These are phyloP conservation scores for Agrochola circellaris DNA, from an alignment of 2,888 invertebrate genomes.

Conservation along the genomic window DNA sequence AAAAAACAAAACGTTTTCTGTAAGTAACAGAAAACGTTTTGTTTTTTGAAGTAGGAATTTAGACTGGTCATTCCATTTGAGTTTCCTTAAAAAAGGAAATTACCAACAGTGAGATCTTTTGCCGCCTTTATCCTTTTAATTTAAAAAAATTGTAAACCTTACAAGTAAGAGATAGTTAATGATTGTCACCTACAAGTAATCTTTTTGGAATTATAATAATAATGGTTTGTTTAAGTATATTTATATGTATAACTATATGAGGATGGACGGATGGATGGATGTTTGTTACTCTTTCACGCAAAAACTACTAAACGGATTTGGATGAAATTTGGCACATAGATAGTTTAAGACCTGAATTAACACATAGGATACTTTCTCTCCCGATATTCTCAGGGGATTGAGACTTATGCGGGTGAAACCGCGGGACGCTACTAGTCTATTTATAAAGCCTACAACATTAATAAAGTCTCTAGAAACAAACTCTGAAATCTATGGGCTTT, in stretches of 20 bases:
- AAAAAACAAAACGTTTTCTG: no score
- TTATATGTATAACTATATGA: neutral
- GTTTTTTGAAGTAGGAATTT: neutral
- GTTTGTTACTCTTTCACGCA: no score
- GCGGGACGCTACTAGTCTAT: neutral
- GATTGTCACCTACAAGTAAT: neutral
- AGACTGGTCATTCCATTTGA: neutral
- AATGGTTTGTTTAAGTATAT: neutral
- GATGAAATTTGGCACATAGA: no score
- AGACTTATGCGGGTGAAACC: no score
- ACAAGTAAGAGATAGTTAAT: neutral
- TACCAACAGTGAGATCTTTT: neutral
- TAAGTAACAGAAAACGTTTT: neutral
- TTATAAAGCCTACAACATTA: neutral
- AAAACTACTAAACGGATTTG: no score
- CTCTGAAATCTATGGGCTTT: conserved; percentile 9
- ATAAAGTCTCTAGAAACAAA: neutral
- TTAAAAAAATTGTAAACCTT: neutral
- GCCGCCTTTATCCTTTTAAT: neutral
- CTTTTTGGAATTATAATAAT: neutral
- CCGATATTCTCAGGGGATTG: no score
- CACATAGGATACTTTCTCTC: no score
- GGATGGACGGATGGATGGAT: no score
- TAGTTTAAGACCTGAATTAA: no score
- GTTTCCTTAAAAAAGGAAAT: conserved; percentile 5